Evolutionary conservation across 2,113 vertebrate genomes (phyloP), one percentile per base, ranked within the genome.

Genomic region (Tyto alba): DNA sequence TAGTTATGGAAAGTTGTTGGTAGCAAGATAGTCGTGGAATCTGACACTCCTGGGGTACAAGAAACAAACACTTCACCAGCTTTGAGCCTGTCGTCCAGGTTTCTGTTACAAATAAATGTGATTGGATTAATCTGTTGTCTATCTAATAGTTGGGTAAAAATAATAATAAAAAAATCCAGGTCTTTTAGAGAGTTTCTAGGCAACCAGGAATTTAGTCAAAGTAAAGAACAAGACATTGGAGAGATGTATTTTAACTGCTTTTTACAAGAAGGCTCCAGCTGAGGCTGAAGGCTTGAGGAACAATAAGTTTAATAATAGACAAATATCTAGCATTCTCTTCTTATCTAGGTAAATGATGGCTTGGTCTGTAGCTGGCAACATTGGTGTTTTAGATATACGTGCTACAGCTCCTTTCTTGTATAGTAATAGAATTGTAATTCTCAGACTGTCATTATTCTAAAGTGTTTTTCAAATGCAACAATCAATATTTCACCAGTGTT

Each of bases 151-250:
- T 85, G 47, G 63, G 43, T 74, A 12, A 78, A 76, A 82, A 73
- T 6, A 53, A 32, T 19, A 30, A 20, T 16, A 29, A 17, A 30
- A 73, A 60, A 14, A 67, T 73, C 40, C 57, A 85, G 30, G 62
- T 85, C 43, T 85, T 90, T 55, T 32, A 26, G 38, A 48, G 95
- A 92, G 86, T 96, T 96, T 94, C 96, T 85, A 96, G 91, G 95
- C 95, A 97, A 96, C 92, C 29, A 81, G n/a, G 45, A 90, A 91
- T 62, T 88, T 81, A 38, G 89, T 66, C 36, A 68, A 82, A 83
- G 69, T 68, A 34, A 92, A 75, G 80, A 62, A 32, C 5, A 22
- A 87, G 80, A 67, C 21, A 18, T 16, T 50, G 43, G 60, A 68
- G 73, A 69, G 34, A 63, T 27, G 21, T 10, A 14, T 76, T 82